Conservation (phyloP, 2,113 vertebrate species). For the Brevimyrus niger region DNA sequence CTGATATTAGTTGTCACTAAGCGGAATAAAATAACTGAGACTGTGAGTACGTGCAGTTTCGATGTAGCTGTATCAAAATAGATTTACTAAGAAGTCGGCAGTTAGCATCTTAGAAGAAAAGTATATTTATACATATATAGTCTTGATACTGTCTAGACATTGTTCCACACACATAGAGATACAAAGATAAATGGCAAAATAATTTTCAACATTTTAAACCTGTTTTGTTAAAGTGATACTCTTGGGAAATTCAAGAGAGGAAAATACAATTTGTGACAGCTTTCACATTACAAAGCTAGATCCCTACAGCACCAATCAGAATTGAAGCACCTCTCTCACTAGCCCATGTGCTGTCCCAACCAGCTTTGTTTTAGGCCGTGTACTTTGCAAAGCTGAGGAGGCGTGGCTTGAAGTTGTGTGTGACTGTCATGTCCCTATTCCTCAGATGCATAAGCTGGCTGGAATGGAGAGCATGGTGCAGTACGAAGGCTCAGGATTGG, state of each 20-base stretch:
- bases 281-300: neutral
- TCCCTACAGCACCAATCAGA: neutral
- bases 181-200: too few species aligned
- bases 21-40: too few species aligned
- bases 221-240: neutral
- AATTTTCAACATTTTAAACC: too few species aligned
- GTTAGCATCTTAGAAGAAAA: too few species aligned
- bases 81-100: too few species aligned
- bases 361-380: neutral
- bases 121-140: too few species aligned
- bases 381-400: neutral
- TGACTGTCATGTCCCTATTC: neutral
- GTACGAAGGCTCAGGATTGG: neutral
- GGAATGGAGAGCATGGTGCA: neutral
- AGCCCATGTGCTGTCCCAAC: neutral
- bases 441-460: conserved; percentile 43
- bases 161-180: too few species aligned
- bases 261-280: neutral
- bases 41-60: too few species aligned
- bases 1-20: too few species aligned
- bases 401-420: neutral
- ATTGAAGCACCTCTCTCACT: too few species aligned
- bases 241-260: neutral
- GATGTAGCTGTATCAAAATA: too few species aligned
- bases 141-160: too few species aligned